Evolutionary conservation across 1,140 invertebrate genomes (phyloP).

Genomic region (Drosophila trapezifrons): DNA sequence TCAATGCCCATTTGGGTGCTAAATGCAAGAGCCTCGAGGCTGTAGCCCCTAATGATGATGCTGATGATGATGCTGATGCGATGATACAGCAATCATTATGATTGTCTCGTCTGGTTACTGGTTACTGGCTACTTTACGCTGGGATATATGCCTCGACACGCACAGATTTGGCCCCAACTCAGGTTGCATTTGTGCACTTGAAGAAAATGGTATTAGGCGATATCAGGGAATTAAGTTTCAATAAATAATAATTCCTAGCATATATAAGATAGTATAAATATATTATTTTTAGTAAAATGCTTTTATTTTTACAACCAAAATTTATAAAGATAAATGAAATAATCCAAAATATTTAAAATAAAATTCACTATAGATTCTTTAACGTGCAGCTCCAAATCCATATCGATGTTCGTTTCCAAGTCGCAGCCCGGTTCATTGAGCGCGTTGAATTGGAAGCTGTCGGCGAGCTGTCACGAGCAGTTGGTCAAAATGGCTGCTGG

Average conservation of each 20-base stretch:
- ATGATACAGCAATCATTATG: constrained; percentile 42
- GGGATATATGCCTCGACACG: constrained; percentile 44
- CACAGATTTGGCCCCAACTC: constrained; percentile 32
- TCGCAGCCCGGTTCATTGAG: constrained; percentile 36
- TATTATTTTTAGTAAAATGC: no score
- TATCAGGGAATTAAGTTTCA: no score
- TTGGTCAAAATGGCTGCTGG: constrained; percentile 28
- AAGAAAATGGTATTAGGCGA: neutral
- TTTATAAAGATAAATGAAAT: neutral
- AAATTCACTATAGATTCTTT: neutral
- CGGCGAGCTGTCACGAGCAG: constrained; percentile 68
- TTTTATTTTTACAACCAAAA: neutral
- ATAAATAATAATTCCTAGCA: no score
- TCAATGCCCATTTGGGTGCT: constrained; percentile 60
- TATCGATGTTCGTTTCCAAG: constrained; percentile 7
- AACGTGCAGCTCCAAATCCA: neutral
- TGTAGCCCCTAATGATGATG: constrained; percentile 11
- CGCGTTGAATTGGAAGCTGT: constrained; percentile 76
- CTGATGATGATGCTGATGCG: constrained; percentile 18
- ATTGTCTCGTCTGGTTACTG: constrained; percentile 39
- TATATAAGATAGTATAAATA: neutral
- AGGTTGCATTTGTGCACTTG: constrained; percentile 6
- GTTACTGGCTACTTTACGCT: constrained; percentile 20
- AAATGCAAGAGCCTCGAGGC: constrained; percentile 51
- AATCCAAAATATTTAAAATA: no score